Evolutionary conservation across 2,888 invertebrate species (phyloP).

Genomic region (Caenorhabditis sinica): DNA sequence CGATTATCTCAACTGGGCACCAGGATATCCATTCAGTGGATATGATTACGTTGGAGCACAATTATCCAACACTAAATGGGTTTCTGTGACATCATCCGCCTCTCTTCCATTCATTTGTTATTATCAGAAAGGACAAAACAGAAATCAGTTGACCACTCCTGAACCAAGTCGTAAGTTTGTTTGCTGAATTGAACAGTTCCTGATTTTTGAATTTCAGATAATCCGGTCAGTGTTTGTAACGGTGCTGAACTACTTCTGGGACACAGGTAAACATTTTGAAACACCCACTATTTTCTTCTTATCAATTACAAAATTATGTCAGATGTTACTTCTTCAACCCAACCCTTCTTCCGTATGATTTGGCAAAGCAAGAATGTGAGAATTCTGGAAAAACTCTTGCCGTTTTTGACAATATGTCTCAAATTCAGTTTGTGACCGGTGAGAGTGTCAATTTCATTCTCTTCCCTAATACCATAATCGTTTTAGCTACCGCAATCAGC

Average conservation of each 20-base stretch:
- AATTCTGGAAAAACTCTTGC: constrained; percentile 47
- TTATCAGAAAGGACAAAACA: constrained; percentile 36
- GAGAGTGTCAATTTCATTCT: constrained; percentile 9
- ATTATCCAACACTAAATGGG: constrained; percentile 51
- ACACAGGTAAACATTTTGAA: constrained; percentile 35
- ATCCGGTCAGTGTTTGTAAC: constrained; percentile 28
- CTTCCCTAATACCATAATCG: constrained; percentile 2
- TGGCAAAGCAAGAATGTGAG: constrained; percentile 38
- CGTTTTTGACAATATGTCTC: constrained; percentile 43
- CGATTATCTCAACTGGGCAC: constrained; percentile 37
- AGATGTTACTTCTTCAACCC: constrained; percentile 59
- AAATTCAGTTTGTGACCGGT: constrained; percentile 55
- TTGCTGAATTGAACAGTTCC: neutral
- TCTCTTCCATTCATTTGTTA: constrained; percentile 54
- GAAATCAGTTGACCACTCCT: constrained; percentile 21
- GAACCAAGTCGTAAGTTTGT: constrained; percentile 21
- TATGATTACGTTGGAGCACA: constrained; percentile 48
- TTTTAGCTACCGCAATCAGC: constrained; percentile 48
- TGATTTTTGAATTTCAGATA: constrained; percentile 17
- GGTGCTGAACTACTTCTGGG: constrained; percentile 46
- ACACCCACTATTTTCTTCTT: constrained; percentile 14
- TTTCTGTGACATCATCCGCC: constrained; percentile 18
- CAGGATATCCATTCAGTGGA: constrained; percentile 49
- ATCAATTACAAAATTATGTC: constrained; percentile 20
- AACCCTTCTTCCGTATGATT: constrained; percentile 19